These are phyloP conservation scores for Pseudorhombus dupliciocellatus DNA, from an alignment of 2,113 vertebrate genomes.

Conservation along the genomic window DNA sequence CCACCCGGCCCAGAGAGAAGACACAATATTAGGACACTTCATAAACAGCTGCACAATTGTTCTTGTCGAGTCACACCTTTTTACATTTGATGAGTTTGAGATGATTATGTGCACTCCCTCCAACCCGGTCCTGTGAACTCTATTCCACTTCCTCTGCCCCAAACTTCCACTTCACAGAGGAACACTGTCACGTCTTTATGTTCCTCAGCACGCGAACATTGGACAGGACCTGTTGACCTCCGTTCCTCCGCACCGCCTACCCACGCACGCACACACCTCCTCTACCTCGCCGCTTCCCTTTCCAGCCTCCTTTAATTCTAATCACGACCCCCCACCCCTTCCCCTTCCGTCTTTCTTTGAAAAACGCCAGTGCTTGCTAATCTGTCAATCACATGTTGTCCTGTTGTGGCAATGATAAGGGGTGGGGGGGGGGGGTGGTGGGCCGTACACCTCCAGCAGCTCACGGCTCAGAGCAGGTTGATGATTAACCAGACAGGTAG, in stretches of 20 bases:
- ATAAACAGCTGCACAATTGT: not conserved
- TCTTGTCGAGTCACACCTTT: not conserved
- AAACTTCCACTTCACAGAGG: constrained; percentile 32
- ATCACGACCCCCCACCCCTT: constrained; percentile 54
- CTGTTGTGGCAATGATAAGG: constrained; percentile 70
- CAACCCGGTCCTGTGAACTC: not conserved
- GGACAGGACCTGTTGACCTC: constrained; percentile 42
- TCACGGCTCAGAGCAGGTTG: constrained; percentile 65
- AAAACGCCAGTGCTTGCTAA: constrained; percentile 80
- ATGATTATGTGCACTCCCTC: not conserved
- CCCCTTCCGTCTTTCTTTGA: constrained; percentile 61
- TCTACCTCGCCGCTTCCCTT: constrained; percentile 43
- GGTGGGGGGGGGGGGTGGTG: constrained; percentile 44
- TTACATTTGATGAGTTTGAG: not conserved
- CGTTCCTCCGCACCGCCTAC: constrained; percentile 37
- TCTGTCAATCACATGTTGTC: constrained; percentile 82
- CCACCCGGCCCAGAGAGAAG: not conserved
- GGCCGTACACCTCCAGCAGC: constrained; percentile 75
- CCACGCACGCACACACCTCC: constrained; percentile 57
- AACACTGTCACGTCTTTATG: constrained; percentile 27
- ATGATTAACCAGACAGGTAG: constrained; percentile 85
- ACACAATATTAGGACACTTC: constrained; percentile 15
- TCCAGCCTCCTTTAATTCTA: constrained; percentile 61
- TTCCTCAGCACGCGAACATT: constrained; percentile 18
- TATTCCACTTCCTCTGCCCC: not conserved